A percentile compares a stretch with the other conserved stretches of the same genome.
These are phyloP conservation scores for Meghimatium bilineatum DNA, from an alignment of 2,888 invertebrate species.

Conservation along the genomic window DNA sequence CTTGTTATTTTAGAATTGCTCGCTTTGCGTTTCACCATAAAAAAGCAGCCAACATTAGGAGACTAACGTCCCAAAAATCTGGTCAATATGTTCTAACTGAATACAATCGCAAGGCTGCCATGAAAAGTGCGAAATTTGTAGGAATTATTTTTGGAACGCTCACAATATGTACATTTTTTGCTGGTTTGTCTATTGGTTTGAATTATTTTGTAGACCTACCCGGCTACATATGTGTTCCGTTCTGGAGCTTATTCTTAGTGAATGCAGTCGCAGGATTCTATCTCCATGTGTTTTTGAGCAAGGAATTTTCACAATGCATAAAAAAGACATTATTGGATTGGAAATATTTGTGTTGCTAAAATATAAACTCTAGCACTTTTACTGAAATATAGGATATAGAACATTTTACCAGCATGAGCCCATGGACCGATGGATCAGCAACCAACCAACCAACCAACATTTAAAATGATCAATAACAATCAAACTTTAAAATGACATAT, in stretches of 20 bases:
- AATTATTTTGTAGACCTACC: not conserved
- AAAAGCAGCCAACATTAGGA: not conserved
- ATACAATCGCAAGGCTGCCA: not conserved
- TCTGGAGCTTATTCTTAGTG: not conserved
- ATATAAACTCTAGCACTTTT: no score
- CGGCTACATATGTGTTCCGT: not conserved
- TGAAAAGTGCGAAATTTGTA: constrained; percentile 15
- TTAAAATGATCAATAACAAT: no score
- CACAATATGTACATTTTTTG: not conserved
- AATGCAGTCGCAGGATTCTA: not conserved
- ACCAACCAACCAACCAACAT: no score
- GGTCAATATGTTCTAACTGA: not conserved
- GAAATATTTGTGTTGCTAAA: not conserved
- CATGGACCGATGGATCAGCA: no score
- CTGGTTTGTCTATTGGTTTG: not conserved
- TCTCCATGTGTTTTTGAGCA: not conserved
- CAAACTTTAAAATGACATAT: no score
- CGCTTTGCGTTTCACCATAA: not conserved
- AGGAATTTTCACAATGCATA: not conserved
- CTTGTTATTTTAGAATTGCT: constrained; percentile 4
- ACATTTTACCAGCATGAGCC: no score
- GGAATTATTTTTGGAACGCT: not conserved
- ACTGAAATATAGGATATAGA: no score
- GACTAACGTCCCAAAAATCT: not conserved
- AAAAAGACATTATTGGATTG: not conserved